Base-by-base conservation (phyloP, 2,113 vertebrate genomes). In the Phrynosoma blainvillii region DNA sequence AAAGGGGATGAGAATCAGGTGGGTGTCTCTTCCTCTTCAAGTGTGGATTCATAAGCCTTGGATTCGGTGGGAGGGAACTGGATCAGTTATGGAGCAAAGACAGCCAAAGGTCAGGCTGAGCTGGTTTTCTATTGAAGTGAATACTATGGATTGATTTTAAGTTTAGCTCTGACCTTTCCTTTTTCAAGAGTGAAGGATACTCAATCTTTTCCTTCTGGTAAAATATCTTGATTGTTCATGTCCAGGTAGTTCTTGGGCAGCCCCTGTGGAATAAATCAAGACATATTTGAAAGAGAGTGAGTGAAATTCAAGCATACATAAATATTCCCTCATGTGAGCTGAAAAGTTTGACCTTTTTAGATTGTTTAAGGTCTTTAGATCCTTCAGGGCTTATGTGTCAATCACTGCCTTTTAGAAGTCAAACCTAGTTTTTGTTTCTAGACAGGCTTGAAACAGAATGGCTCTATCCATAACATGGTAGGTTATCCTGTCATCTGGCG, bases 1-100 rank as follows among this genome's bases (percentile, higher is more conserved):
- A 98, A 97, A 93, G 96, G 96, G 75, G 97, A 97, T 30, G 97
- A 98, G 84, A 96, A 96, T 92, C 97, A 98, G 97, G 97, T 97
- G 23, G 9, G 73, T 25, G 8, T 21, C 73, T 78, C 25, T 27
- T n/a, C 4, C 4, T n/a, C 54, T 32, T 74, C 20, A 13, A 27
- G 8, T 3, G 23, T 14, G 25, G 10, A 62, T 47, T 25, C 21
- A 0, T 32, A 8, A 13, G 16, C 25, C 68, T 25, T 5, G 9
- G 12, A 27, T 36, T 36, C 1, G 36, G 36, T 36, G 21, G 4
- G 5, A 7, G 1, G n/a, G 79, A 32, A 5, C 47, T 47, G 47
- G n/a, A 32, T 5, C 6, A 42, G 59, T 62, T 70, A 30, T n/a
- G 16, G 30, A 84, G 8, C 75, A 27, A 59, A 6, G 1, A 14